A percentile compares a stretch with the other conserved stretches of the same genome.
Conservation (phyloP, 2,113 vertebrate genomes). For the Edolisoma coerulescens region DNA sequence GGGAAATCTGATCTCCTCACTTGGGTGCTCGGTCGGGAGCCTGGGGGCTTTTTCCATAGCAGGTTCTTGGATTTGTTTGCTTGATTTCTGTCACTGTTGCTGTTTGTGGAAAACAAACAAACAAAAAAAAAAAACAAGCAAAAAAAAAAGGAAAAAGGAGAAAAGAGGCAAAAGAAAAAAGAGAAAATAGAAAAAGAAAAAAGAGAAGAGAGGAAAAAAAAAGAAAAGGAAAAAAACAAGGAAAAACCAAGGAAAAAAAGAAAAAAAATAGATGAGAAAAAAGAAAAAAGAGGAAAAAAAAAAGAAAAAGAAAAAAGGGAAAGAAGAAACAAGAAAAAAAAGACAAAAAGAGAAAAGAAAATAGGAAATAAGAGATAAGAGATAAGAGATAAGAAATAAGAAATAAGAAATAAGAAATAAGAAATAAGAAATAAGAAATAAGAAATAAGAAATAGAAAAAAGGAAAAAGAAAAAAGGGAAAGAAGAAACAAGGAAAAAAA, state of each 20-base stretch:
- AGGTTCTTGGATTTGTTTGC: background rate
- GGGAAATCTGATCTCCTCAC: background rate
- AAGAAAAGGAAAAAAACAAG: too few relatives aligned
- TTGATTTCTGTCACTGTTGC: background rate
- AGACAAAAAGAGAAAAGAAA: rapidly evolving
- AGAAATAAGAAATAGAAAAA: rapidly evolving
- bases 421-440: rapidly evolving
- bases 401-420: rapidly evolving
- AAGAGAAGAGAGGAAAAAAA: background rate
- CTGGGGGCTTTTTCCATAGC: background rate
- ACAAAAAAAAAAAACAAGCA: rapidly evolving
- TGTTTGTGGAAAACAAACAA: background rate
- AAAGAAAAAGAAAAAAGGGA: too few relatives aligned
- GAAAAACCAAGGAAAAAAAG: too few relatives aligned
- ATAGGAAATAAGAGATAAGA: rapidly evolving
- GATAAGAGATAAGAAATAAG: rapidly evolving
- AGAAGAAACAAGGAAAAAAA: too few relatives aligned
- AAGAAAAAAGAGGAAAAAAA: background rate
- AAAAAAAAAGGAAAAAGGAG: rapidly evolving
- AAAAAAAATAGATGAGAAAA: background rate
- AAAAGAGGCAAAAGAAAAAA: background rate
- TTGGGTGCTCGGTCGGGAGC: background rate
- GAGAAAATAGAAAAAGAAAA: too few relatives aligned
- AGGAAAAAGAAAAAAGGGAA: rapidly evolving
- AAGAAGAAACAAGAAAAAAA: rapidly evolving